Percentiles rank a stretch among this genome's conserved stretches.
Conservation (phyloP, 2,888 invertebrate species). For the Dicyrtoma fusca region DNA sequence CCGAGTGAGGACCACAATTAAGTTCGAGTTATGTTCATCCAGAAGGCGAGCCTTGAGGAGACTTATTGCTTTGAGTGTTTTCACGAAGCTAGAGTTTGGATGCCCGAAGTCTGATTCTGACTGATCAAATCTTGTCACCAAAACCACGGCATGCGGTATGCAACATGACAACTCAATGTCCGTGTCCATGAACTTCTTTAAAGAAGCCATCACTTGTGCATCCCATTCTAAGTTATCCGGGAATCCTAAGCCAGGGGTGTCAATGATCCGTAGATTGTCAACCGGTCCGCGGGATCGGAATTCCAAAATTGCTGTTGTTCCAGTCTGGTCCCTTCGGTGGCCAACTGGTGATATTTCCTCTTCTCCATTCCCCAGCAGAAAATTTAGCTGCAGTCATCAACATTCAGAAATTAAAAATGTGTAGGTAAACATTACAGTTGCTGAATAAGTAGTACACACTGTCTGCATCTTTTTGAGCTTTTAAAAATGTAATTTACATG, state of each 20-base stretch:
- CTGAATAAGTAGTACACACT: too few species aligned
- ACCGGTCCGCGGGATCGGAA: constrained; percentile 27
- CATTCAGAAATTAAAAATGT: background rate
- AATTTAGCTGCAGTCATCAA: constrained; percentile 37
- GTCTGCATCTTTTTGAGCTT: too few species aligned
- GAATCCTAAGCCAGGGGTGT: constrained; percentile 44
- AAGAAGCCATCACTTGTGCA: constrained; percentile 40
- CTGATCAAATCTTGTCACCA: constrained; percentile 43
- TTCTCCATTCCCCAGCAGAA: constrained; percentile 32
- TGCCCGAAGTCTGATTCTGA: constrained; percentile 2
- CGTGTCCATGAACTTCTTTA: constrained; percentile 45
- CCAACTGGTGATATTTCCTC: constrained; percentile 32
- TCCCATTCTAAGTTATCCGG: constrained; percentile 37
- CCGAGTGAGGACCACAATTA: constrained; percentile 44
- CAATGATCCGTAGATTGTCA: constrained; percentile 44
- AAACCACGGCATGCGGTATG: constrained; percentile 43
- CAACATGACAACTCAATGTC: constrained; percentile 36
- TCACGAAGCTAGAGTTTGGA: constrained; percentile 37
- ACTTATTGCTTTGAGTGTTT: constrained; percentile 40
- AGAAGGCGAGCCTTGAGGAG: constrained; percentile 43
- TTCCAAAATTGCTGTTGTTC: constrained; percentile 40
- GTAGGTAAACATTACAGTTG: background rate
- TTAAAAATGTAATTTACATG: too few species aligned
- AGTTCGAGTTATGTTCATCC: constrained; percentile 41
- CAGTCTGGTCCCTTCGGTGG: constrained; percentile 4